Conservation (phyloP, 2,888 invertebrate species). For the Hololepta plana region DNA sequence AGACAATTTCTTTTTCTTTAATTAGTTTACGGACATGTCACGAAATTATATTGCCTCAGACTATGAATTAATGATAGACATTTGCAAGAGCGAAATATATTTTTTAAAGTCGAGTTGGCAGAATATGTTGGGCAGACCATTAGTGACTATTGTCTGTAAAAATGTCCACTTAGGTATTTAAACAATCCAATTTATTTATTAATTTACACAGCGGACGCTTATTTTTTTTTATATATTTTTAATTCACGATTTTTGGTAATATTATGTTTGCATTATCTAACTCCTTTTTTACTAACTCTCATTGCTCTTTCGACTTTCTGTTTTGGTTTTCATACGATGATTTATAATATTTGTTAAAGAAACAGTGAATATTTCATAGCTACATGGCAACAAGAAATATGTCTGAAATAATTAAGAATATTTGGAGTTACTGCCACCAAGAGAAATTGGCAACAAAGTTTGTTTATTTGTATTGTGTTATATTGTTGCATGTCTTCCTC, state of each 20-base stretch:
- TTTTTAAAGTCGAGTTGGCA: conserved; percentile 98
- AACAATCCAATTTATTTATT: conserved; percentile 2
- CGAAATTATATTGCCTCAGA: conserved; percentile 98
- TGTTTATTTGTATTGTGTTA: conserved; percentile 10
- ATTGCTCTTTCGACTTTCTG: not conserved
- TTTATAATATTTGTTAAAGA: conserved; percentile 1
- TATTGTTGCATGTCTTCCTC: conserved; percentile 14
- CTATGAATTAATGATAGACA: conserved; percentile 94
- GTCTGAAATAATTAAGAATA: no score
- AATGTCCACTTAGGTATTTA: conserved; percentile 74
- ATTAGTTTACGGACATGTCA: conserved; percentile 91
- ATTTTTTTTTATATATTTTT: conserved; percentile 1
- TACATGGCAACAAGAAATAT: no score
- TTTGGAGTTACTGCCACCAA: no score
- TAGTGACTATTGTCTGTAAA: conserved; percentile 80
- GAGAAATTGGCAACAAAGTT: not conserved
- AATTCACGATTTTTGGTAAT: conserved; percentile 2
- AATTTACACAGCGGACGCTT: not conserved
- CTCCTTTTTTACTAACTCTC: no score
- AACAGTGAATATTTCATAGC: no score
- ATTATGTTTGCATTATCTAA: not conserved
- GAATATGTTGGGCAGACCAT: conserved; percentile 90
- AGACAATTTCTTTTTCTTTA: conserved; percentile 28
- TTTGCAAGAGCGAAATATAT: conserved; percentile 91
- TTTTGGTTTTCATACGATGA: conserved; percentile 1